A percentile compares a stretch with the other conserved stretches of the same genome.
Conservation (phyloP, 2,797 vertebrate species). For the Hemitrygon akajei region DNA sequence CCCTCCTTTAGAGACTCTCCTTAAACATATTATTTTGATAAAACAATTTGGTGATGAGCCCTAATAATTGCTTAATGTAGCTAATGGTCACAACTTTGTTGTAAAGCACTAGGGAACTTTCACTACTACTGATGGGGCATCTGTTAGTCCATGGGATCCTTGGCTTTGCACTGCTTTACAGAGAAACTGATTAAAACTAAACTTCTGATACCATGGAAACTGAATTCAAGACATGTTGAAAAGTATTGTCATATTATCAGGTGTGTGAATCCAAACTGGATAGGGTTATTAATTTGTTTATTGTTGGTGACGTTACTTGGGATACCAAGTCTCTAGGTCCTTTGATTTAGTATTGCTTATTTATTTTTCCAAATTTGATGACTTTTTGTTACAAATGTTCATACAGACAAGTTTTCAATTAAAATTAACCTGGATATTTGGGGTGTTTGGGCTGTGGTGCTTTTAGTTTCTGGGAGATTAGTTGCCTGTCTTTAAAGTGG, state of each 20-base stretch:
- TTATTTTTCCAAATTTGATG: background rate
- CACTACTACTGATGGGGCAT: no score
- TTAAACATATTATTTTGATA: no score
- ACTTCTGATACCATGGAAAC: background rate
- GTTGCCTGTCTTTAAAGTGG: slow-evolving; percentile 10
- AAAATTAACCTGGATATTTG: background rate
- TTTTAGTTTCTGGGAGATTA: background rate
- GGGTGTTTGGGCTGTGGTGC: background rate
- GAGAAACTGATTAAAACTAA: background rate
- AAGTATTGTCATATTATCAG: no score
- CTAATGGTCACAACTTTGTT: no score
- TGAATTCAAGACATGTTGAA: background rate
- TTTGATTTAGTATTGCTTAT: background rate
- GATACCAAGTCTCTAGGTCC: background rate
- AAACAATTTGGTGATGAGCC: no score
- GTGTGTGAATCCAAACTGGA: no score
- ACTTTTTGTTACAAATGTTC: background rate
- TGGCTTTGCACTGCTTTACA: background rate
- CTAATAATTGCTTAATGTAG: no score
- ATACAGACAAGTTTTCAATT: background rate
- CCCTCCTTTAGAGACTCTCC: no score
- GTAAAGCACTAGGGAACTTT: no score
- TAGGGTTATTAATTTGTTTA: background rate
- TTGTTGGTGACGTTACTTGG: background rate
- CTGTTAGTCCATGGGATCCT: background rate